Conservation (phyloP, 2,888 invertebrate genomes). For the Resseliella maxima region DNA sequence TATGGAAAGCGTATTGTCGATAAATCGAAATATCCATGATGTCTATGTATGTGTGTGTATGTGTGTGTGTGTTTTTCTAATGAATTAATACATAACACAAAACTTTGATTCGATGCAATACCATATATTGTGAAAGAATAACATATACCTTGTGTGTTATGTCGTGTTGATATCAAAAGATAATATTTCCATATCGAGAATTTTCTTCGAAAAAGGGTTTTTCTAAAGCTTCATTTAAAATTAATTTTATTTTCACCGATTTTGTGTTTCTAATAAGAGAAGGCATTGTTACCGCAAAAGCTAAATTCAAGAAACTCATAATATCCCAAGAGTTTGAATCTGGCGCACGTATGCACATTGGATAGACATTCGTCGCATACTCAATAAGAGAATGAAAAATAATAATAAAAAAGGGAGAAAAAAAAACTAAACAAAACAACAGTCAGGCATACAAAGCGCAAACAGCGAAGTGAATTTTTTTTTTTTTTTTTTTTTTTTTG, state of each 20-base stretch:
- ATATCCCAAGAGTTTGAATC: background rate
- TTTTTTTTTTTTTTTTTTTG: too few species aligned
- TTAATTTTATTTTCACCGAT: background rate
- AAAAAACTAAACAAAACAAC: background rate
- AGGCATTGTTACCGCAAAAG: constrained; percentile 7
- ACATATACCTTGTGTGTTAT: background rate
- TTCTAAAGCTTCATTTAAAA: constrained; percentile 6
- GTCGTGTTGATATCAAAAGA: background rate
- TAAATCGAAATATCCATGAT: background rate
- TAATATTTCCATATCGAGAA: background rate
- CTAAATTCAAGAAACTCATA: constrained; percentile 13
- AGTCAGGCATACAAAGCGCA: background rate
- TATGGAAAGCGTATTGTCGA: background rate
- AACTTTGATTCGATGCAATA: background rate
- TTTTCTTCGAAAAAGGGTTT: constrained; percentile 32
- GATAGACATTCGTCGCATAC: background rate
- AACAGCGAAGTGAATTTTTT: too few species aligned
- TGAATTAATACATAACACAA: background rate
- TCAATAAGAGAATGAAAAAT: background rate
- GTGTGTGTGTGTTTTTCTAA: background rate
- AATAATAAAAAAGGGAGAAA: too few species aligned
- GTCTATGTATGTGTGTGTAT: too few species aligned
- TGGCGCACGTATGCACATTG: background rate
- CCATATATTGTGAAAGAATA: background rate
- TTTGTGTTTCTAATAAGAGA: background rate